phyloP scores from a whole-genome alignment of 2,113 vertebrate species.

The Erpornis zantholeuca region DNA sequence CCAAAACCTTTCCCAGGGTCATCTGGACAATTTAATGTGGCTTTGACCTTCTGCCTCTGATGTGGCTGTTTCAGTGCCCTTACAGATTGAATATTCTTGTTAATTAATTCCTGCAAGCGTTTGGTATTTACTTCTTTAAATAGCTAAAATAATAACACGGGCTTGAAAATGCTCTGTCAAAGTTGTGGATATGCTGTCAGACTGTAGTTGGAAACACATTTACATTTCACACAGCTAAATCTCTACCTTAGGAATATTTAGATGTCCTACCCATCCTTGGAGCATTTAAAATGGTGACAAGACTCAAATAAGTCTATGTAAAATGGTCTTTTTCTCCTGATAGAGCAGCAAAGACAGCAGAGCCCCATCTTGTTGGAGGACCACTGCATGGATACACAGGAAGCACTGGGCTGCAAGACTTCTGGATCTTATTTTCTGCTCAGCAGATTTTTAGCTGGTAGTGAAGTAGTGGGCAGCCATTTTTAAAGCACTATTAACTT shows the following conservation, averaged over 20 bases:
- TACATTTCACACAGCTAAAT: background rate
- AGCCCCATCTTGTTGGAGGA: background rate
- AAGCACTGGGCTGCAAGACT: background rate
- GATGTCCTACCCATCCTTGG: background rate
- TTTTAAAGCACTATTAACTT: background rate
- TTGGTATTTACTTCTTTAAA: background rate
- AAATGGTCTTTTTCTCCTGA: background rate
- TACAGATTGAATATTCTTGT: background rate
- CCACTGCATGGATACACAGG: background rate
- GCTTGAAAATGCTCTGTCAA: background rate
- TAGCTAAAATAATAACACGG: background rate
- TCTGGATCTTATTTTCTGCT: background rate
- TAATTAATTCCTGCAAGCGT: background rate
- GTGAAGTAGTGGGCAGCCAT: background rate
- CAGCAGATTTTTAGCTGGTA: background rate
- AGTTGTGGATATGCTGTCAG: background rate
- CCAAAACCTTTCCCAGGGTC: background rate
- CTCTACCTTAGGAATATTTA: background rate
- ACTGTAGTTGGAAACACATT: background rate
- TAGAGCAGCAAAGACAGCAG: background rate
- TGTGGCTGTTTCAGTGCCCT: background rate
- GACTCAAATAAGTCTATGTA: background rate
- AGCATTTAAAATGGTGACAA: background rate
- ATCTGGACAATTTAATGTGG: background rate
- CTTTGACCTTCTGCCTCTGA: background rate